Conservation (phyloP, 2,888 invertebrate genomes). For the Pyrgus malvae region DNA sequence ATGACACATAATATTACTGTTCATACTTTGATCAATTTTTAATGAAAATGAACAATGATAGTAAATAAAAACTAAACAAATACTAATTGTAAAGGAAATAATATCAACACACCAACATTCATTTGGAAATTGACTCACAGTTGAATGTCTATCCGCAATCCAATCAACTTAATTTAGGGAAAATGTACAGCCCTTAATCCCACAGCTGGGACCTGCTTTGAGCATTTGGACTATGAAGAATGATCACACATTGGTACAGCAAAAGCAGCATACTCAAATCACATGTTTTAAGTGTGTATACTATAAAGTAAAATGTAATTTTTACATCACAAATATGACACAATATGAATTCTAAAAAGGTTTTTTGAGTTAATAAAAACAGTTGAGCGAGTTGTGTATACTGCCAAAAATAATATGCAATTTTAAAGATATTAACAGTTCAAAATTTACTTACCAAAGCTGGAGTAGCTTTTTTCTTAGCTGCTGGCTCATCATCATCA, state of each 20-base stretch:
- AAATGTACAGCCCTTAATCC: constrained; percentile 10
- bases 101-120: constrained; percentile 16
- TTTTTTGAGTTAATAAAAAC: no score
- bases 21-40: neutral
- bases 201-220: constrained; percentile 3
- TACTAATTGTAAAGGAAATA: constrained; percentile 12
- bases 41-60: constrained; percentile 1
- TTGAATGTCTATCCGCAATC: constrained; percentile 34
- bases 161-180: constrained; percentile 28
- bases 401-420: no score
- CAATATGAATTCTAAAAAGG: no score
- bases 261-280: neutral
- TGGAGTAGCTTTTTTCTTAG: constrained; percentile 87
- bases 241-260: neutral
- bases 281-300: neutral
- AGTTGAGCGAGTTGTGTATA: no score
- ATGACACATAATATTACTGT: no score
- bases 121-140: constrained; percentile 33
- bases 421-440: constrained; percentile 3
- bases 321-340: no score
- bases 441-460: constrained; percentile 59
- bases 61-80: constrained; percentile 7
- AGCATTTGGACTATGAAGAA: neutral
- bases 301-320: no score
- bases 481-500: constrained; percentile 91